These are phyloP conservation scores for Diarsia dahlii DNA, from an alignment of 2,888 invertebrate genomes.

Conservation along the genomic window DNA sequence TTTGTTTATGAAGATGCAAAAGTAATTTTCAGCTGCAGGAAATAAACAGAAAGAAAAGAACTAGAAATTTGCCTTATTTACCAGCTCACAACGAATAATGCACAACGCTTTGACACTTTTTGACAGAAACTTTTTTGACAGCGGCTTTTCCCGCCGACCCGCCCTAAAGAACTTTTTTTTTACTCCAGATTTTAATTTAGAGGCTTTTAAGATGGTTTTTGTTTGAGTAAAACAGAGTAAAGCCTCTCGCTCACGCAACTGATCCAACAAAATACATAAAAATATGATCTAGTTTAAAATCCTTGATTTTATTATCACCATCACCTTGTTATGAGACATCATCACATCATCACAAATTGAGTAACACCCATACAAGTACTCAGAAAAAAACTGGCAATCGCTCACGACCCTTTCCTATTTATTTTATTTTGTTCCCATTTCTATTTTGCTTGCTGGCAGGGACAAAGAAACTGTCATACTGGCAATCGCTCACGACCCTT, in stretches of 20 bases:
- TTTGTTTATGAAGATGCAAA: constrained; percentile 1
- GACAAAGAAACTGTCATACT: constrained; percentile 1
- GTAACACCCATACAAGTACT: no score
- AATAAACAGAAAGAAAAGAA: constrained; percentile 15
- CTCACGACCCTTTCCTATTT: no score
- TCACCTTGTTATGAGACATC: no score
- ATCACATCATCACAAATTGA: background rate
- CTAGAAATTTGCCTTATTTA: constrained; percentile 15
- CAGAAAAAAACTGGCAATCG: no score
- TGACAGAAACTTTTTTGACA: constrained; percentile 42
- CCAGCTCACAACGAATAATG: constrained; percentile 13
- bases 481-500: no score
- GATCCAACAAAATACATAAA: no score
- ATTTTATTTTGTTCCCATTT: background rate
- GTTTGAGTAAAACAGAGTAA: background rate
- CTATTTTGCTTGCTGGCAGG: constrained; percentile 21
- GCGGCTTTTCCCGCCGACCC: constrained; percentile 40
- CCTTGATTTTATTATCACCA: background rate
- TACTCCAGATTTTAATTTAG: background rate
- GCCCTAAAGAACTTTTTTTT: background rate
- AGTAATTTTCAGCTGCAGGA: constrained; percentile 1
- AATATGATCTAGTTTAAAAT: background rate
- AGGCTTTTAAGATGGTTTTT: constrained; percentile 16
- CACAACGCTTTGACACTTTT: constrained; percentile 27
- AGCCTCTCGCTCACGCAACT: background rate